phyloP scores from a whole-genome alignment of 2,113 vertebrate species.

The Pterophyllum scalare region DNA sequence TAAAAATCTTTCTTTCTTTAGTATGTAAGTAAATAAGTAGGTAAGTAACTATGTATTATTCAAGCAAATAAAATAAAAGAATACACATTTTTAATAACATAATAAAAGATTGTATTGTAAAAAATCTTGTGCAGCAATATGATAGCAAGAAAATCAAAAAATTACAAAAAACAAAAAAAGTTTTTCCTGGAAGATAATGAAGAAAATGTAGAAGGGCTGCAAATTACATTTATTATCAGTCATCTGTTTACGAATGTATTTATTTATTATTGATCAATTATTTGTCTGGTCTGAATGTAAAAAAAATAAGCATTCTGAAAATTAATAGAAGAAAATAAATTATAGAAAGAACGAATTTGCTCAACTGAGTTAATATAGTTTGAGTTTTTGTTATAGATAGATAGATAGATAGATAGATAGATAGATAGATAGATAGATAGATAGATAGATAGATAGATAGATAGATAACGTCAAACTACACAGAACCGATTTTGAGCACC shows the following conservation, averaged over 20 bases:
- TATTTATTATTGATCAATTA: too few relatives aligned
- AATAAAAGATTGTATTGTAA: neutral
- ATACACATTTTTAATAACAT: too few relatives aligned
- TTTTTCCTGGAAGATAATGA: neutral
- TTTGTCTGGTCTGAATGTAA: too few relatives aligned
- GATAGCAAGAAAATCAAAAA: neutral
- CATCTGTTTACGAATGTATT: fast-evolving
- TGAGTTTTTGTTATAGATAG: neutral
- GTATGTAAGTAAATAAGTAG: neutral
- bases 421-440: neutral
- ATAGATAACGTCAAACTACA: neutral
- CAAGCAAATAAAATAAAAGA: too few relatives aligned
- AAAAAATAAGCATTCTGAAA: too few relatives aligned
- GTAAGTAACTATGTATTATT: neutral
- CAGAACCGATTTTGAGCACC: neutral
- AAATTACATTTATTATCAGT: too few relatives aligned
- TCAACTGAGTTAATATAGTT: too few relatives aligned
- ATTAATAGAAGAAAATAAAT: too few relatives aligned
- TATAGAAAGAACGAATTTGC: too few relatives aligned
- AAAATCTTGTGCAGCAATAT: neutral
- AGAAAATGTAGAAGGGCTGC: neutral
- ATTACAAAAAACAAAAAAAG: neutral
- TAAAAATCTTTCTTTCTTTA: too few relatives aligned
- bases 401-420: neutral
- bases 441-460: neutral